phyloP scores from a whole-genome alignment of 2,797 vertebrate genomes.

The Gymnodraco acuticeps region DNA sequence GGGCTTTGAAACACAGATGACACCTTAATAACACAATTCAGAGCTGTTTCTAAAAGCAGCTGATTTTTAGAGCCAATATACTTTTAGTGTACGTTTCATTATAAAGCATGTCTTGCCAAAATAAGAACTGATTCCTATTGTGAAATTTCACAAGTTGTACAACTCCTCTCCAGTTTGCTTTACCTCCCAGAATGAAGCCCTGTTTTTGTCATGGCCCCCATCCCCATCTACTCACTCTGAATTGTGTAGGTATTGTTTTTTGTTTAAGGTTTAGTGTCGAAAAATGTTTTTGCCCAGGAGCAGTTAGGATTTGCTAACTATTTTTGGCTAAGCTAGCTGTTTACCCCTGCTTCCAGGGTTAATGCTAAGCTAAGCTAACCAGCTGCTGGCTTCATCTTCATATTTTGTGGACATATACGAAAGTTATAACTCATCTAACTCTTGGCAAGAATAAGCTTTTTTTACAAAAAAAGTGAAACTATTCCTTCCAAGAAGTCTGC shows the following conservation, averaged over 20 bases:
- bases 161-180: too few relatives aligned
- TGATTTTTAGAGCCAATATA: neutral
- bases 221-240: too few relatives aligned
- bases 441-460: neutral
- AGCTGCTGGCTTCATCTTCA: neutral
- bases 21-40: constrained; percentile 9
- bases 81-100: neutral
- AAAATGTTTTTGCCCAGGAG: too few relatives aligned
- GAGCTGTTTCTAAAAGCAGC: constrained; percentile 5
- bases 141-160: neutral
- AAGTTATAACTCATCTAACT: neutral
- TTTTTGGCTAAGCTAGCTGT: neutral
- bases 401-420: neutral
- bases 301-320: neutral
- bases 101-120: neutral
- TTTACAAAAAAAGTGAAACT: neutral
- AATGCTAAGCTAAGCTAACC: constrained; percentile 20
- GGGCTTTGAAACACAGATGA: constrained; percentile 12
- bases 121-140: neutral
- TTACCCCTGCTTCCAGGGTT: neutral
- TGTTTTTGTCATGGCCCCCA: too few relatives aligned
- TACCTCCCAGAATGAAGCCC: too few relatives aligned
- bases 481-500: neutral
- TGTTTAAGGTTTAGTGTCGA: too few relatives aligned
- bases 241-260: too few relatives aligned